Base-by-base conservation (phyloP, 1,140 invertebrate genomes). In the Drosophila gunungcola region DNA sequence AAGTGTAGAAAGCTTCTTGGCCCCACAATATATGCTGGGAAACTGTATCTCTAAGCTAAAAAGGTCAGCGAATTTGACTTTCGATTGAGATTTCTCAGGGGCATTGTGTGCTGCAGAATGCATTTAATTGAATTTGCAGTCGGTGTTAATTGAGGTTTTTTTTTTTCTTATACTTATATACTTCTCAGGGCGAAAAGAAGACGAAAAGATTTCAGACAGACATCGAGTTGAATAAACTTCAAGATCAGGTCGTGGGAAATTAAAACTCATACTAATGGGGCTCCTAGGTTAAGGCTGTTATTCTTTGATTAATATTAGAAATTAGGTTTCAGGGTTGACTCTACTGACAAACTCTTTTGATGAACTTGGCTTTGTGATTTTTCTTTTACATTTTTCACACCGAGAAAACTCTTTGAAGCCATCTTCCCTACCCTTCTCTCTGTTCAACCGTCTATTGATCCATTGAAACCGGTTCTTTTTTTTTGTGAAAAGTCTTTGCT, bases 71-170 rank as follows among this genome's bases (percentile, higher is more conserved):
- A 10, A 65, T 65, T 68, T 72, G 68, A 70, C 68, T 57, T 56
- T 70, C 45, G 64, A 70, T 72, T 70, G 52, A 70, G 43, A 61
- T 63, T 13, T 58, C 21, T 16, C 46, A 29, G 43, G 21, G n/a
- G n/a, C 5, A 53, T 70, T 69, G 55, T 76, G 32, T 75, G 75
- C 61, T 79, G 58, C 72, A 75, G 42, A 54, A 43, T 76, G 80
- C 81, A 76, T 57, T 77, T 85, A 84, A 84, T 84, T 84, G 81
- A 84, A 78, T 84, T 84, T 84, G 77, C 81, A 84, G 80, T 68
- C 80, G 52, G 74, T 58, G 60, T 64, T 72, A 80, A 80, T 84
- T 85, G 77, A 68, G 61, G 39, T 69, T 67, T 52, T 54, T 56
- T n/a, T n/a, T n/a, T n/a, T n/a, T n/a, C n/a, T n/a, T n/a, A n/a